Percentiles rank a stretch among this genome's conserved stretches.
Evolutionary conservation across 1,140 invertebrate species (phyloP).

Genomic region (Calycopis cecrops): DNA sequence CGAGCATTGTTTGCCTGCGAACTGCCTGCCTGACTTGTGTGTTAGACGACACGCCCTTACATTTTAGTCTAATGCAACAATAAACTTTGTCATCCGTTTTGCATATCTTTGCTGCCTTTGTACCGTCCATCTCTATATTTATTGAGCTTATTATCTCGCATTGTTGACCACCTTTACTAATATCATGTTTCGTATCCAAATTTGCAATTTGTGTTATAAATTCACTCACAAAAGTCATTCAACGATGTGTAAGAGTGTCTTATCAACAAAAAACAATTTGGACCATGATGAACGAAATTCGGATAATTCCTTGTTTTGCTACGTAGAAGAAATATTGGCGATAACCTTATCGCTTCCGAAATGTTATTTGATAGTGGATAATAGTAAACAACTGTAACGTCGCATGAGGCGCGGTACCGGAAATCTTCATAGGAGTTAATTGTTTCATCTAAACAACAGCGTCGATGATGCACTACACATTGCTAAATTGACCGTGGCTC

Average conservation of each 20-base stretch:
- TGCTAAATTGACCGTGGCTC: constrained; percentile 44
- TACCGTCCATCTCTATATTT: not conserved
- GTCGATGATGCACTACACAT: constrained; percentile 35
- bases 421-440: constrained; percentile 29
- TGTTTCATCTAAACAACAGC: constrained; percentile 30
- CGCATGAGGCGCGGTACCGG: constrained; percentile 14
- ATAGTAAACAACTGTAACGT: constrained; percentile 27
- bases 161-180: constrained; percentile 9
- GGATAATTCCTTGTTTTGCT: constrained; percentile 53
- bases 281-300: constrained; percentile 43
- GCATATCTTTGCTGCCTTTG: constrained; percentile 25
- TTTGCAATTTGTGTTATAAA: no score
- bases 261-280: not conserved
- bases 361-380: constrained; percentile 25
- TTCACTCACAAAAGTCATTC: no score
- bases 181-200: constrained; percentile 1
- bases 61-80: constrained; percentile 35
- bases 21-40: constrained; percentile 32
- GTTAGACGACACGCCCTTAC: constrained; percentile 34
- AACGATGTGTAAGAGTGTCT: not conserved
- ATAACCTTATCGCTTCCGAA: constrained; percentile 47
- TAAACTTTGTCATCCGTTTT: constrained; percentile 31
- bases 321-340: constrained; percentile 60
- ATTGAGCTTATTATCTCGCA: not conserved
- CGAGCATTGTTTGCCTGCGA: constrained; percentile 32